Conservation (phyloP, 2,797 vertebrate genomes). For the Hyperoplus lanceolatus region DNA sequence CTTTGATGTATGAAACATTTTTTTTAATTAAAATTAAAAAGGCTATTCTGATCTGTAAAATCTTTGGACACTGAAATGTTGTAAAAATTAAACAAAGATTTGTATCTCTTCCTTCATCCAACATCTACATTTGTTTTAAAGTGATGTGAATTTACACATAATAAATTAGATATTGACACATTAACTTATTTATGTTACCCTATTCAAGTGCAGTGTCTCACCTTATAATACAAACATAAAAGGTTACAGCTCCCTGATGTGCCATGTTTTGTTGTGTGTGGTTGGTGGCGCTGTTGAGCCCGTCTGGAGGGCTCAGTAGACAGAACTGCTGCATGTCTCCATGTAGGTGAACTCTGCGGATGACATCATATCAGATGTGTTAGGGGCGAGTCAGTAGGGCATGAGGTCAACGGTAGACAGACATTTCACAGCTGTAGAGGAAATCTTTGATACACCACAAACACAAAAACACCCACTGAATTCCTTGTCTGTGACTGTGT, state of each 20-base stretch:
- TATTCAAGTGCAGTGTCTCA: too few relatives aligned
- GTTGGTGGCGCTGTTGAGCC: background rate
- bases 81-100: too few relatives aligned
- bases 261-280: background rate
- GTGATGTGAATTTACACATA: too few relatives aligned
- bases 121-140: too few relatives aligned
- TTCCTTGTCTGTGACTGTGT: background rate
- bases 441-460: background rate
- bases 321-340: slow-evolving; percentile 60
- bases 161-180: too few relatives aligned
- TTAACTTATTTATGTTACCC: too few relatives aligned
- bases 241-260: background rate
- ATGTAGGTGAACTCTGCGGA: slow-evolving; percentile 69
- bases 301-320: slow-evolving; percentile 2
- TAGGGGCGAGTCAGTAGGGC: background rate
- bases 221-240: background rate
- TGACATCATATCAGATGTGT: slow-evolving; percentile 39
- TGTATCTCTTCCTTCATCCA: too few relatives aligned
- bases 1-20: too few relatives aligned
- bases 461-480: background rate
- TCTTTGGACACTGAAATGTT: too few relatives aligned
- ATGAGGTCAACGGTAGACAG: background rate
- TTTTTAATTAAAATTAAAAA: too few relatives aligned
- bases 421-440: background rate
- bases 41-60: too few relatives aligned